Conservation (phyloP, 2,888 invertebrate species). For the Axea sp. region DNA sequence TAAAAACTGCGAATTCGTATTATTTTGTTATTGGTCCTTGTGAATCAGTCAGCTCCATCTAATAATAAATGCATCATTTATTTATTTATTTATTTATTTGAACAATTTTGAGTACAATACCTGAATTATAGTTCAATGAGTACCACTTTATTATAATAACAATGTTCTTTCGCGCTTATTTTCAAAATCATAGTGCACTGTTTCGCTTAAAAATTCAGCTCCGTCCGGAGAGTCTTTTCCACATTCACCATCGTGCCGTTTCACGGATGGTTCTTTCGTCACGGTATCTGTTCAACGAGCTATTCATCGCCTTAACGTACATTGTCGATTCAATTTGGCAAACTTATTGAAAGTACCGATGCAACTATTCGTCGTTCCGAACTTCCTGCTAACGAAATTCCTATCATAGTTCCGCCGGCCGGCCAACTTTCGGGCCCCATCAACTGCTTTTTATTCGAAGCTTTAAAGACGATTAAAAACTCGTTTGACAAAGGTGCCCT, state of each 20-base stretch:
- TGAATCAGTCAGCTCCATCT: too few relatives aligned
- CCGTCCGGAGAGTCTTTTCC: not conserved
- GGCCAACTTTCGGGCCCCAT: constrained; percentile 18
- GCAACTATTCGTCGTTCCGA: constrained; percentile 31
- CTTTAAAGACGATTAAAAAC: constrained; percentile 17
- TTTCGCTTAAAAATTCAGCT: constrained; percentile 1
- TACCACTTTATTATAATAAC: too few relatives aligned
- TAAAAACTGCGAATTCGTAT: too few relatives aligned
- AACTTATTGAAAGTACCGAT: constrained; percentile 42
- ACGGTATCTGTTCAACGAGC: constrained; percentile 8
- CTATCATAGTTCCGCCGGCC: constrained; percentile 16
- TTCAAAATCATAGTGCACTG: constrained; percentile 9
- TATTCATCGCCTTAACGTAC: constrained; percentile 33
- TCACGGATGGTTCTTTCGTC: constrained; percentile 28
- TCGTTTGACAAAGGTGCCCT: constrained; percentile 10
- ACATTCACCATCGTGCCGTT: constrained; percentile 9
- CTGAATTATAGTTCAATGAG: too few relatives aligned
- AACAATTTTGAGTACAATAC: too few relatives aligned
- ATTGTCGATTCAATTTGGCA: constrained; percentile 56
- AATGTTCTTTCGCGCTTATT: too few relatives aligned
- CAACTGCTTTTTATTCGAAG: constrained; percentile 29
- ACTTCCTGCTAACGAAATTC: constrained; percentile 37
- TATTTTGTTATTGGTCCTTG: too few relatives aligned
- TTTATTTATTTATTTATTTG: too few relatives aligned
- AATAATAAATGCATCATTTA: too few relatives aligned